Conservation (phyloP, 2,113 vertebrate species). For the Peucedramus taeniatus region DNA sequence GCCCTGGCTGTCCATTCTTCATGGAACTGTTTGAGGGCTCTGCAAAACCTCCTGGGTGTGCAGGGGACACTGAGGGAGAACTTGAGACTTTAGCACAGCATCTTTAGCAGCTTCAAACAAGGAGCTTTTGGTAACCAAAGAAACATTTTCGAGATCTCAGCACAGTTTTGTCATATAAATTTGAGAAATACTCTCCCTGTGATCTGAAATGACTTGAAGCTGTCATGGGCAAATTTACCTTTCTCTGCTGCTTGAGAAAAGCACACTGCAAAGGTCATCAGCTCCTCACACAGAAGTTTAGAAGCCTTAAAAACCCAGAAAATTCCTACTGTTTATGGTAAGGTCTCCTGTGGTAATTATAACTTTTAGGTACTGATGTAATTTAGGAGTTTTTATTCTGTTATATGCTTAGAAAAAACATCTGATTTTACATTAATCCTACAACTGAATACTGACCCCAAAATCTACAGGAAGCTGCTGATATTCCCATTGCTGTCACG, state of each 20-base stretch:
- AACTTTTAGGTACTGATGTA: not conserved
- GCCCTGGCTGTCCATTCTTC: not conserved
- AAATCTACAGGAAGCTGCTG: not conserved
- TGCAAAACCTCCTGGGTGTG: not conserved
- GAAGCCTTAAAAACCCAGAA: not conserved
- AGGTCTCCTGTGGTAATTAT: not conserved
- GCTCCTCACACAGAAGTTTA: not conserved
- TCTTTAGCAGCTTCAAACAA: not conserved
- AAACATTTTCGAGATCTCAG: not conserved
- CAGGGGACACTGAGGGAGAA: not conserved
- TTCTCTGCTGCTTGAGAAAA: not conserved
- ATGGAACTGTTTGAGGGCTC: not conserved
- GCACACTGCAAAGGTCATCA: not conserved
- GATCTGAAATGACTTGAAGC: not conserved
- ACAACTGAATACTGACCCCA: not conserved
- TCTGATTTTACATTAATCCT: not conserved
- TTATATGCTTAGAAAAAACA: not conserved
- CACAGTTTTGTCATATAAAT: not conserved
- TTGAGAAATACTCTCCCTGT: not conserved
- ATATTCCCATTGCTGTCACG: not conserved
- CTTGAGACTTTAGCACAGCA: not conserved
- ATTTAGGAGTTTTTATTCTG: accelerated
- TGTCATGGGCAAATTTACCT: not conserved
- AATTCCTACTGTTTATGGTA: not conserved
- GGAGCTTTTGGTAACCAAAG: not conserved